Evolutionary conservation across 1,140 invertebrate species (phyloP).

Genomic region (Ooceraea biroi): DNA sequence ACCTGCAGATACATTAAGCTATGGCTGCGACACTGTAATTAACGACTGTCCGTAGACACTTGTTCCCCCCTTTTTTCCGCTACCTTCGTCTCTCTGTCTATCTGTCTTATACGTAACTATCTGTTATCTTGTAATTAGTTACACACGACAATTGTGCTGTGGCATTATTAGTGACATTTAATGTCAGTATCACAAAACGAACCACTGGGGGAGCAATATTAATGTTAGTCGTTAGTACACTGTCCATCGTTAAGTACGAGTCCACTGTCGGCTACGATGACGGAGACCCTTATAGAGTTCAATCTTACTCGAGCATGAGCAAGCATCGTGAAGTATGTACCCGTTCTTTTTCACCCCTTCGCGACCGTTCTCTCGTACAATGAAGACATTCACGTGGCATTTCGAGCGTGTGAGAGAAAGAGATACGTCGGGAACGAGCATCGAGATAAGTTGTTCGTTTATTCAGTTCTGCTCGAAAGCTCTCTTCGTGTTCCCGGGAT

Average conservation of each 20-base stretch:
- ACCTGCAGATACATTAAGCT: slow-evolving; percentile 83
- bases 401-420: slow-evolving; percentile 23
- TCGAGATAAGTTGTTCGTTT: slow-evolving; percentile 50
- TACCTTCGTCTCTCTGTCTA: slow-evolving; percentile 63
- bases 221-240: slow-evolving; percentile 57
- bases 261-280: slow-evolving; percentile 41
- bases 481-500: slow-evolving; percentile 1
- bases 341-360: slow-evolving; percentile 43
- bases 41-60: slow-evolving; percentile 73
- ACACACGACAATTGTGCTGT: slow-evolving; percentile 34
- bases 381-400: slow-evolving; percentile 46
- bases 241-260: slow-evolving; percentile 46
- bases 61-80: slow-evolving; percentile 59
- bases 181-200: slow-evolving; percentile 37
- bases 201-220: slow-evolving; percentile 47
- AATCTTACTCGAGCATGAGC: slow-evolving; percentile 75
- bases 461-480: slow-evolving; percentile 24
- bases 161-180: slow-evolving; percentile 48
- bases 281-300: slow-evolving; percentile 51
- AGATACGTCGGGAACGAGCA: slow-evolving; percentile 33
- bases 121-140: slow-evolving; percentile 46
- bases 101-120: slow-evolving; percentile 64
- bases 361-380: slow-evolving; percentile 38
- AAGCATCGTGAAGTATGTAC: slow-evolving; percentile 78
- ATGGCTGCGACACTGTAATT: slow-evolving; percentile 83